phyloP scores from a whole-genome alignment of 2,113 vertebrate species.

The Synchiropus splendidus region DNA sequence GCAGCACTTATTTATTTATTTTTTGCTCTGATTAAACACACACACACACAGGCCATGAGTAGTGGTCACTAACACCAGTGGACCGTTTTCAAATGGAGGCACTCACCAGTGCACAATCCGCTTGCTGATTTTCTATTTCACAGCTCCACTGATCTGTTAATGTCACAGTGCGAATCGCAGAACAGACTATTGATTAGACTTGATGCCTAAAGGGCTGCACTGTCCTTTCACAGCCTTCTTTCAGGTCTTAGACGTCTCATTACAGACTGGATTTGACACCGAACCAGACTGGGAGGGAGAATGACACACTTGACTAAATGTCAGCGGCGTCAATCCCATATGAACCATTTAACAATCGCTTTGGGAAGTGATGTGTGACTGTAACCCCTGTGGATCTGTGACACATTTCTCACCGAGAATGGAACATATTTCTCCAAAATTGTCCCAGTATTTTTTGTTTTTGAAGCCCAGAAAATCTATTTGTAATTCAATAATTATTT shows the following conservation, averaged over 20 bases:
- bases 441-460: no score
- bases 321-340: conserved; percentile 2
- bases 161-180: conserved; percentile 28
- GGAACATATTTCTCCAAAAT: no score
- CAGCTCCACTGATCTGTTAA: conserved; percentile 38
- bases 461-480: no score
- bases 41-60: no score
- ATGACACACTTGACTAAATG: conserved; percentile 13
- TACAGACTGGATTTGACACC: conserved; percentile 18
- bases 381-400: conserved; percentile 3
- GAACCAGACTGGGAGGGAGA: conserved; percentile 2
- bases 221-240: conserved; percentile 19
- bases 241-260: conserved; percentile 19
- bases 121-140: conserved; percentile 23
- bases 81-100: no score
- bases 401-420: neutral
- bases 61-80: no score
- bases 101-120: conserved; percentile 20
- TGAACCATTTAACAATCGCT: conserved; percentile 4
- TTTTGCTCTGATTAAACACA: no score
- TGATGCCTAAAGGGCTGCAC: conserved; percentile 17
- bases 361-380: neutral
- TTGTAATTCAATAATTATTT: no score
- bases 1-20: no score
- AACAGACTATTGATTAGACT: conserved; percentile 40